A percentile compares a stretch with the other conserved stretches of the same genome.
Conservation (phyloP, 64 coral and sea anemone species). For the Acropora tenuis region DNA sequence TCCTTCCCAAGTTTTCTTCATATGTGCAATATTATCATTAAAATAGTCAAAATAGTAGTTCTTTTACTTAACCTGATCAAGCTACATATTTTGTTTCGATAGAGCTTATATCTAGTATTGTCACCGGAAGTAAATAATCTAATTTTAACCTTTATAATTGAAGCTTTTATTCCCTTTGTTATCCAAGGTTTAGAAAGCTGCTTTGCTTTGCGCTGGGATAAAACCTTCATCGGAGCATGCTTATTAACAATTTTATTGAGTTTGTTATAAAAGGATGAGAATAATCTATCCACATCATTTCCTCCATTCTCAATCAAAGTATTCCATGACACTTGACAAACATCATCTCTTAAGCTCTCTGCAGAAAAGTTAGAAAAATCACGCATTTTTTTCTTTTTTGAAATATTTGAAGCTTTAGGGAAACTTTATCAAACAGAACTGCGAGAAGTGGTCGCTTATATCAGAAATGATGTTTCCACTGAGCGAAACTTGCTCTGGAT, state of each 20-base stretch:
- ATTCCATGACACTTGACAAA: constrained; percentile 55
- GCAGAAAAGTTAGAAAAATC: constrained; percentile 33
- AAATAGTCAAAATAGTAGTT: constrained; percentile 61
- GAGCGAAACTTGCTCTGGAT: constrained; percentile 45
- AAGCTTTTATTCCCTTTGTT: constrained; percentile 62
- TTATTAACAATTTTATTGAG: constrained; percentile 49
- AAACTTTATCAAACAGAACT: constrained; percentile 47
- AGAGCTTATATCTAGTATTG: constrained; percentile 57
- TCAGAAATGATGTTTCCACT: constrained; percentile 59
- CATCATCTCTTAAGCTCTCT: constrained; percentile 43
- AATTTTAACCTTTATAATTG: constrained; percentile 56
- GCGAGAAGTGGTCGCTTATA: constrained; percentile 60
- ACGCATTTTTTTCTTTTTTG: not conserved
- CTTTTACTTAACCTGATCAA: constrained; percentile 59
- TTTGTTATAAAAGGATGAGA: constrained; percentile 68
- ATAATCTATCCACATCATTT: constrained; percentile 55
- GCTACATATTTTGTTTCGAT: constrained; percentile 52
- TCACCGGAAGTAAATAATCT: constrained; percentile 54
- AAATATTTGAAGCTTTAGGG: constrained; percentile 37
- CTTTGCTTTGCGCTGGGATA: constrained; percentile 30
- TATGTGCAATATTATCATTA: constrained; percentile 67
- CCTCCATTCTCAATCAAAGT: constrained; percentile 41
- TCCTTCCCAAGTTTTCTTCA: constrained; percentile 67
- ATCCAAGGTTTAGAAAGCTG: constrained; percentile 49
- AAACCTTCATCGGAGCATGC: constrained; percentile 51